Conservation (phyloP, 1,140 invertebrate genomes). For the Apis dorsata region DNA sequence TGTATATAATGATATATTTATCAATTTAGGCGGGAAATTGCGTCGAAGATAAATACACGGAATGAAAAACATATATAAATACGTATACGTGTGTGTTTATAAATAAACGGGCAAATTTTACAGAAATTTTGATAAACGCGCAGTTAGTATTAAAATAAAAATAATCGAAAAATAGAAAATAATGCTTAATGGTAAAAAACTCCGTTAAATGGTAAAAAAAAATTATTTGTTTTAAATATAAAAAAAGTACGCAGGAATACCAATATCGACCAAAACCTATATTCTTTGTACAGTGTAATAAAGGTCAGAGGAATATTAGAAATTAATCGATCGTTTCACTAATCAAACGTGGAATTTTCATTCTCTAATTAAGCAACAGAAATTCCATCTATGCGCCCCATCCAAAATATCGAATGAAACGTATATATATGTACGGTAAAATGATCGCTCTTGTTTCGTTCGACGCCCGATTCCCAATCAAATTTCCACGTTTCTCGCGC, state of each 20-base stretch:
- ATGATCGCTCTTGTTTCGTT: not conserved
- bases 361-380: too few species aligned
- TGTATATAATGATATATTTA: too few species aligned
- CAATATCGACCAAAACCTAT: not conserved
- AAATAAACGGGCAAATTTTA: too few species aligned
- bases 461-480: not conserved
- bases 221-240: not conserved
- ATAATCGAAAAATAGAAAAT: not conserved
- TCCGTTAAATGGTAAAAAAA: not conserved
- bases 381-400: not conserved
- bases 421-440: too few species aligned
- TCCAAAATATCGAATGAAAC: not conserved
- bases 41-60: too few species aligned
- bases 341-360: not conserved
- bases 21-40: too few species aligned
- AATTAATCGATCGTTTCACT: not conserved
- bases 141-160: not conserved
- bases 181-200: not conserved
- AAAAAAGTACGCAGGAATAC: too few species aligned
- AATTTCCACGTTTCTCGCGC: not conserved
- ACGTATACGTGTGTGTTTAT: too few species aligned
- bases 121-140: too few species aligned
- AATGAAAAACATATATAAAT: too few species aligned
- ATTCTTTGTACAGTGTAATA: not conserved
- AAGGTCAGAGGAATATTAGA: not conserved